Evolutionary conservation across 2,888 invertebrate species (phyloP).

Genomic region (Drosophila antonietae): DNA sequence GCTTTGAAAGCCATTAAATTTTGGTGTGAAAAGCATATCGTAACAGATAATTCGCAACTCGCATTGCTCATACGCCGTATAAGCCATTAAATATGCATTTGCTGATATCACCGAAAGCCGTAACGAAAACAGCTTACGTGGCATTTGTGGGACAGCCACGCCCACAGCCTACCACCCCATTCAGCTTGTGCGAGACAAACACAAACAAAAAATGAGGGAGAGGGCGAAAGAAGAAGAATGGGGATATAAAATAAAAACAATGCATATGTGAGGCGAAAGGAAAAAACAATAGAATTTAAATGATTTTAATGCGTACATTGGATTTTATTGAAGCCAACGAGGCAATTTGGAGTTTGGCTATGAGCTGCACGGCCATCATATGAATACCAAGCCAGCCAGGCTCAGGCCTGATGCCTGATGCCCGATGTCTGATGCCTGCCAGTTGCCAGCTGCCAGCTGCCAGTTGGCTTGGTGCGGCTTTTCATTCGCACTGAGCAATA

Average conservation of each 20-base stretch:
- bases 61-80: conserved; percentile 67
- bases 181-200: conserved; percentile 10
- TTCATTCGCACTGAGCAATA: conserved; percentile 74
- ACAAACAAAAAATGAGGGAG: conserved; percentile 1
- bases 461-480: conserved; percentile 34
- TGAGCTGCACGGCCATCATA: conserved; percentile 63
- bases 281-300: conserved; percentile 81
- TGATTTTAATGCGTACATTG: conserved; percentile 81
- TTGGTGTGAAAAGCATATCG: conserved; percentile 32
- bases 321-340: conserved; percentile 72
- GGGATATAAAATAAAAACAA: conserved; percentile 42
- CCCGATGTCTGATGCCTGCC: conserved; percentile 5
- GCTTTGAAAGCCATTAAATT: conserved; percentile 41
- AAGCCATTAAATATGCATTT: conserved; percentile 79
- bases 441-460: conserved; percentile 10
- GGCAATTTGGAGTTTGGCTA: conserved; percentile 58
- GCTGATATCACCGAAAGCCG: conserved; percentile 77
- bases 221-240: background rate
- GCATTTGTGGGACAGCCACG: conserved; percentile 45
- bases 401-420: conserved; percentile 3
- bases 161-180: background rate
- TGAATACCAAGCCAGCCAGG: conserved; percentile 60
- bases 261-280: conserved; percentile 55
- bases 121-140: conserved; percentile 74
- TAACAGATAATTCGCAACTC: conserved; percentile 38